Percentiles rank a stretch among this genome's conserved stretches.
These are phyloP conservation scores for Australoheros facetus DNA, from an alignment of 2,797 vertebrate species.

Conservation along the genomic window DNA sequence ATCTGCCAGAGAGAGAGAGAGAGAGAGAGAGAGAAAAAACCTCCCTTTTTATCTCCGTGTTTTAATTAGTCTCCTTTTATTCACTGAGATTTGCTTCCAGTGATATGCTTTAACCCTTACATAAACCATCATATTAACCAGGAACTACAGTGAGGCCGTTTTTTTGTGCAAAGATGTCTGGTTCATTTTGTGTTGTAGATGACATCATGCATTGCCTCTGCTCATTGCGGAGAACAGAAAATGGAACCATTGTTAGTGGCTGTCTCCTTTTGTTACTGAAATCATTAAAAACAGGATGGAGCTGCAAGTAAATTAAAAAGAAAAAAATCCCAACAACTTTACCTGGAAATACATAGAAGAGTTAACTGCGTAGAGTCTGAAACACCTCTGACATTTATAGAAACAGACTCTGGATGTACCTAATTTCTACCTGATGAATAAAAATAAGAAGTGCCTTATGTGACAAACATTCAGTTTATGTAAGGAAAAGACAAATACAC, in stretches of 20 bases:
- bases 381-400: background rate
- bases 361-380: conserved; percentile 7
- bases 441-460: background rate
- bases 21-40: background rate
- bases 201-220: conserved; percentile 34
- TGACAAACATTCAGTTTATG: conserved; percentile 1
- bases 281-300: conserved; percentile 38
- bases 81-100: conserved; percentile 10
- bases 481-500: background rate
- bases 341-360: background rate
- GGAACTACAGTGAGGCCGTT: background rate
- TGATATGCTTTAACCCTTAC: conserved; percentile 16
- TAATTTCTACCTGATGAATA: background rate
- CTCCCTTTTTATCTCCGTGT: background rate
- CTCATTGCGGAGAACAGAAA: conserved; percentile 31
- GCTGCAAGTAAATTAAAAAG: conserved; percentile 10
- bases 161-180: conserved; percentile 35
- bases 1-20: conserved; percentile 13
- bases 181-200: conserved; percentile 42
- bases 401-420: background rate
- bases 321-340: background rate
- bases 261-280: conserved; percentile 47
- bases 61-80: conserved; percentile 39
- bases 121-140: conserved; percentile 25
- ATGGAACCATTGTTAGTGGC: conserved; percentile 36